Conservation (phyloP, 2,888 invertebrate species). For the Cephalotes varians region DNA sequence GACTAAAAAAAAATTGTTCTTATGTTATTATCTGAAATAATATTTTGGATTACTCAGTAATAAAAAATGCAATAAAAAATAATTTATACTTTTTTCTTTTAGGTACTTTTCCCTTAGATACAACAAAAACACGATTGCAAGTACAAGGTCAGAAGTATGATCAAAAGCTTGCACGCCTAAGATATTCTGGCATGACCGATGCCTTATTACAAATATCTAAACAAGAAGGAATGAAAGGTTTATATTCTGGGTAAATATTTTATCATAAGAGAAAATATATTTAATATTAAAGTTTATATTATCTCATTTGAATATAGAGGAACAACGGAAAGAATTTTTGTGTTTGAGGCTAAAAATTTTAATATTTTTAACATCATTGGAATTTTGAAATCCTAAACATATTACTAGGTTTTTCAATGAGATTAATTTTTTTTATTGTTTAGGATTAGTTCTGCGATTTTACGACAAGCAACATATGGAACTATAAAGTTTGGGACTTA, state of each 20-base stretch:
- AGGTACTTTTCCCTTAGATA: conserved; percentile 99
- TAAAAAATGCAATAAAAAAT: conserved; percentile 17
- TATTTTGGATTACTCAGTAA: not conserved
- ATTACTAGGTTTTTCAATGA: not conserved
- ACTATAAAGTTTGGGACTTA: conserved; percentile 99
- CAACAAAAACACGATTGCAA: conserved; percentile 97
- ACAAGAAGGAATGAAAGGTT: conserved; percentile 94
- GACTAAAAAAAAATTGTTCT: conserved; percentile 54
- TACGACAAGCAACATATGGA: conserved; percentile 97
- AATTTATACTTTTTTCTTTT: conserved; percentile 31
- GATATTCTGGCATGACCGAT: conserved; percentile 97
- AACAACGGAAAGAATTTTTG: not conserved
- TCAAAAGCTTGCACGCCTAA: conserved; percentile 90
- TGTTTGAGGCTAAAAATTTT: not conserved
- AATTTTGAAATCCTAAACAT: not conserved
- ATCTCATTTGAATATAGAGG: not conserved
- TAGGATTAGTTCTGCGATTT: conserved; percentile 96
- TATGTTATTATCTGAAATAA: conserved; percentile 16
- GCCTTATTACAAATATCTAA: conserved; percentile 94
- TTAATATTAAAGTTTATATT: not conserved
- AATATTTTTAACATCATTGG: not conserved
- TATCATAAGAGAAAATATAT: not conserved
- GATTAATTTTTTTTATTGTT: conserved; percentile 53
- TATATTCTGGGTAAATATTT: conserved; percentile 93
- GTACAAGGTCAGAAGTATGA: conserved; percentile 96